Conservation (phyloP, 1,140 invertebrate species). For the Augochlora pura region DNA sequence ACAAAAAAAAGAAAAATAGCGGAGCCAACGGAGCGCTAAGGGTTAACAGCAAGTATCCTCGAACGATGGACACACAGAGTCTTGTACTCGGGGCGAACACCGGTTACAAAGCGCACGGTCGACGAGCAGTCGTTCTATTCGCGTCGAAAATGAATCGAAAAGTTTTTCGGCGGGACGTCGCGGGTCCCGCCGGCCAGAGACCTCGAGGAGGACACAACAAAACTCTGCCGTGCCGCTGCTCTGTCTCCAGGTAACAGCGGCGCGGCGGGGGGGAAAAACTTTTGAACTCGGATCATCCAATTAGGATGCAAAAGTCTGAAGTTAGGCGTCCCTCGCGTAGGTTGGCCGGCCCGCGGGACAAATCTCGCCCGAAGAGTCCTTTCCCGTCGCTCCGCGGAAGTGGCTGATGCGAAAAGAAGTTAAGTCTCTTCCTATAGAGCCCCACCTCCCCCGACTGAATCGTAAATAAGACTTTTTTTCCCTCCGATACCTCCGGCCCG, state of each 20-base stretch:
- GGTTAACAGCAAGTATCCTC: too few relatives aligned
- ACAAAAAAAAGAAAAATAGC: too few relatives aligned
- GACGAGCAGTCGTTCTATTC: slow-evolving; percentile 8
- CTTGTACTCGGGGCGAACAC: too few relatives aligned
- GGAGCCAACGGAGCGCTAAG: too few relatives aligned
- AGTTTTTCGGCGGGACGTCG: slow-evolving; percentile 35
- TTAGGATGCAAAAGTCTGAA: slow-evolving; percentile 65
- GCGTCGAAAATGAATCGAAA: slow-evolving; percentile 30
- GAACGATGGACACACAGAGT: too few relatives aligned
- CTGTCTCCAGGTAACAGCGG: slow-evolving; percentile 21
- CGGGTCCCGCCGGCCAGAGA: slow-evolving; percentile 30
- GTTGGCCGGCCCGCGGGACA: slow-evolving; percentile 28
- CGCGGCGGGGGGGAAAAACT: slow-evolving; percentile 40
- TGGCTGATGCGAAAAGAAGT: slow-evolving; percentile 27
- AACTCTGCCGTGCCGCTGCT: slow-evolving; percentile 25
- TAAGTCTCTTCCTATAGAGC: slow-evolving; percentile 17
- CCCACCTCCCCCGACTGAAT: slow-evolving; percentile 2
- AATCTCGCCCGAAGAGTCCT: slow-evolving; percentile 25
- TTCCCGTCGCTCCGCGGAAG: neutral
- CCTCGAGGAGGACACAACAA: slow-evolving; percentile 12
- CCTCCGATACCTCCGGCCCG: neutral
- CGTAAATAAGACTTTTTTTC: slow-evolving; percentile 34
- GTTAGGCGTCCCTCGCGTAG: slow-evolving; percentile 48
- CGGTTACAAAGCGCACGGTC: neutral
- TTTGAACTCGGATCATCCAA: slow-evolving; percentile 66